A percentile compares a stretch with the other conserved stretches of the same genome.
Evolutionary conservation across 2,888 invertebrate genomes (phyloP).

Genomic region (Aphidoletes aphidimyza): DNA sequence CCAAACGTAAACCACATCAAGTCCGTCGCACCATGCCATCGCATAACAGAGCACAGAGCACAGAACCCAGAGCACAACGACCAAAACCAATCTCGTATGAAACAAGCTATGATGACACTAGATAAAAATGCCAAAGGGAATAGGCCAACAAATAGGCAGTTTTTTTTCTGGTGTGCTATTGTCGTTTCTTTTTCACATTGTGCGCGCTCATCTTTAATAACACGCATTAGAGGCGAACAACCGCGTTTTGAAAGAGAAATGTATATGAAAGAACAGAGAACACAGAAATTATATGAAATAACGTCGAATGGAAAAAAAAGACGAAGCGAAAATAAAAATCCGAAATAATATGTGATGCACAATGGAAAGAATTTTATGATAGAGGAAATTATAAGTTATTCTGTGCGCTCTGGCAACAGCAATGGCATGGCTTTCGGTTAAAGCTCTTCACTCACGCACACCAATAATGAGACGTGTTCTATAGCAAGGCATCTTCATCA

Average conservation of each 20-base stretch:
- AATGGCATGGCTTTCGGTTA: not conserved
- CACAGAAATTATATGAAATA: slow-evolving; percentile 20
- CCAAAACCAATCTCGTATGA: not conserved
- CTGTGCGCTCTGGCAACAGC: not conserved
- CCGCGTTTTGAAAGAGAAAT: too few relatives aligned
- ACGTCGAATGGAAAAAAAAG: not conserved
- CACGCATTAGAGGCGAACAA: slow-evolving; percentile 39
- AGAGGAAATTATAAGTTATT: slow-evolving; percentile 43
- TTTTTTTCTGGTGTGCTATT: not conserved
- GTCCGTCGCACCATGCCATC: too few relatives aligned
- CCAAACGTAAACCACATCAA: not conserved
- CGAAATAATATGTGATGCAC: not conserved
- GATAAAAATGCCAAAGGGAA: slow-evolving; percentile 54
- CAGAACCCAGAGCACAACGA: not conserved
- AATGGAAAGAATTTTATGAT: slow-evolving; percentile 25
- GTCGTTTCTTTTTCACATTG: not conserved
- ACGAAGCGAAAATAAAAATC: not conserved
- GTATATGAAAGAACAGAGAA: too few relatives aligned
- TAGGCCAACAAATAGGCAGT: not conserved
- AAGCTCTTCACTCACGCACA: slow-evolving; percentile 44
- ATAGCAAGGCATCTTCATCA: slow-evolving; percentile 18
- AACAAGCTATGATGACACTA: slow-evolving; percentile 6
- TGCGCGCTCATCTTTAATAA: slow-evolving; percentile 52
- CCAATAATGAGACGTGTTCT: not conserved
- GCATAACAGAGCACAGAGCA: not conserved